These are phyloP conservation scores for Gonatopus flavifemur DNA, from an alignment of 1,140 invertebrate genomes.

Conservation along the genomic window DNA sequence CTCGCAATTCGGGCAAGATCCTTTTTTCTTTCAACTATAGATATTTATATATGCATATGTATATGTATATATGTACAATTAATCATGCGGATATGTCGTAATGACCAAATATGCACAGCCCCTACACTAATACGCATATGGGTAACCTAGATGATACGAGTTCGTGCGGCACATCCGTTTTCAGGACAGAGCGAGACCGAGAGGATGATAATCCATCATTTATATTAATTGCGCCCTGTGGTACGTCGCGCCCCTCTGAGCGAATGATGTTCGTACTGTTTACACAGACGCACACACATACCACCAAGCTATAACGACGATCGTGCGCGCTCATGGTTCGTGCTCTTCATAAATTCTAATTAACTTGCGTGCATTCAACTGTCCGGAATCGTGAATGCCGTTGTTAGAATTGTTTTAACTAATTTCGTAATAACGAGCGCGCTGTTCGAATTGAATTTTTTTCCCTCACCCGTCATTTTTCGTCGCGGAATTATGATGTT, in stretches of 20 bases:
- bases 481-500: no score
- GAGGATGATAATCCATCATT: slow-evolving; percentile 49
- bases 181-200: slow-evolving; percentile 29
- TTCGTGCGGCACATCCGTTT: slow-evolving; percentile 30
- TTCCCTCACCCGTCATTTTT: no score
- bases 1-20: no score
- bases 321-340: slow-evolving; percentile 20
- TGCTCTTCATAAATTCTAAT: slow-evolving; percentile 54
- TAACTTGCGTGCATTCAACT: slow-evolving; percentile 46
- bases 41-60: no score
- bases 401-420: no score
- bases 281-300: slow-evolving; percentile 30
- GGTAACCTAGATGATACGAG: slow-evolving; percentile 15
- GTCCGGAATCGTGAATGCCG: slow-evolving; percentile 15
- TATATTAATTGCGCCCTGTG: slow-evolving; percentile 51
- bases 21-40: no score
- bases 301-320: slow-evolving; percentile 16
- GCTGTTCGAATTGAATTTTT: no score
- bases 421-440: no score
- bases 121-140: slow-evolving; percentile 6
- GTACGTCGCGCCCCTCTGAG: slow-evolving; percentile 35
- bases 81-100: no score
- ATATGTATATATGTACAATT: no score
- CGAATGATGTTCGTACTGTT: slow-evolving; percentile 47
- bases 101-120: no score